Evolutionary conservation across 2,888 invertebrate genomes (phyloP), one percentile per base, ranked within the genome.

Genomic region (Labia minor): DNA sequence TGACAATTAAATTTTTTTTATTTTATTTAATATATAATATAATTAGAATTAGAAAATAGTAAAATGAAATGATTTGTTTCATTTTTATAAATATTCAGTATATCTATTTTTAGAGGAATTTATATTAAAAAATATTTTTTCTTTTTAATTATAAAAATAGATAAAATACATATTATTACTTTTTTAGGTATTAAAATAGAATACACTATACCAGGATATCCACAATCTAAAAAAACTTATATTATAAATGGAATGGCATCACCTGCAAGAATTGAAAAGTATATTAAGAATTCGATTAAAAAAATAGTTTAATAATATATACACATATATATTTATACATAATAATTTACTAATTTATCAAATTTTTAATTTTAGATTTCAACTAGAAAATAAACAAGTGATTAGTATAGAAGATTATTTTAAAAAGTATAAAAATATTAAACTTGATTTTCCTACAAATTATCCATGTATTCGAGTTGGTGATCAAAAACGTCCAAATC

Each of bases 391-490:
- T 70, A 75, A 73, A 18, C 66, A 67, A 62, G 19, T 66, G 19
- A 75, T 78, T 1, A 82, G 82, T 0, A 80, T 87, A 0, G 73
- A 74, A 6, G 70, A 78, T 1, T 84, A 85, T 72, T 84, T 78
- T 69, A 19, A 1, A 0, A 71, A 69, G 1, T 71, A 73, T 1
- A 82, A 82, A 68, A 71, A 68, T 16, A 82, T 82, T 75, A 77
- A 74, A 70, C 74, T 89, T 19, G 72, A 76, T 71, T 87, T 81
- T 75, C 89, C 91, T 0, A 76, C 88, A 63, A 77, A 93, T 26
- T 26, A 26, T 66, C 95, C 92, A 19, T 92, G 92, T 73, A 76
- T 99, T 61, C 90, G 90, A 84, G 93, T 96, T 1, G 93, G 94
- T 0, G 72, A 76, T 1, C 63, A 33, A 11, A 68, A 70, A 1